Conservation (phyloP, 2,888 invertebrate species). For the Leistus spinibarbis region DNA sequence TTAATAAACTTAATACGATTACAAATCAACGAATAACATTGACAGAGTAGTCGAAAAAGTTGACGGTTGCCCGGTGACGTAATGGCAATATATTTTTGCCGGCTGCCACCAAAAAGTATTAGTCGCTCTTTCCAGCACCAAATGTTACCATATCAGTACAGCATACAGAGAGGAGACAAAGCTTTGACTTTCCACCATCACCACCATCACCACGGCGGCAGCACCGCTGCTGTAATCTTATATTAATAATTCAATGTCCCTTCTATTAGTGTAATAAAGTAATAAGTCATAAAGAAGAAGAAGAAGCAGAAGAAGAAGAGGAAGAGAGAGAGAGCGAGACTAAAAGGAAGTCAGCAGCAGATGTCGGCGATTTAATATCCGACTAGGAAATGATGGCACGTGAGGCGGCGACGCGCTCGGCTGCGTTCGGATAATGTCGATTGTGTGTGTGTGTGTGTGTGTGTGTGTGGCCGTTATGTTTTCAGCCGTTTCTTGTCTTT, state of each 20-base stretch:
- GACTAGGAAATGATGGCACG: neutral
- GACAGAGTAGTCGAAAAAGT: neutral
- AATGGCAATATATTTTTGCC: slow-evolving; percentile 46
- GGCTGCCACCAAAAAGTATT: slow-evolving; percentile 7
- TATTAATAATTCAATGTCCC: slow-evolving; percentile 60
- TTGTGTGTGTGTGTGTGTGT: neutral
- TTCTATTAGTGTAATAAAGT: slow-evolving; percentile 60
- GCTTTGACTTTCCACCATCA: slow-evolving; percentile 46
- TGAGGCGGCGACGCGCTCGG: slow-evolving; percentile 45
- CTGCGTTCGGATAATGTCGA: slow-evolving; percentile 38
- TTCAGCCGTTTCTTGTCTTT: no score
- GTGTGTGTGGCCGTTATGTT: no score
- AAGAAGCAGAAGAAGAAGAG: no score
- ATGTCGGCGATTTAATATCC: slow-evolving; percentile 58
- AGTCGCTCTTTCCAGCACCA: slow-evolving; percentile 6
- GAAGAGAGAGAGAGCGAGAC: slow-evolving; percentile 9
- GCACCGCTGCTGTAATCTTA: slow-evolving; percentile 53
- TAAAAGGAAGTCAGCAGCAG: slow-evolving; percentile 50
- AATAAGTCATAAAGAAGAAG: slow-evolving; percentile 56
- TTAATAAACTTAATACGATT: no score
- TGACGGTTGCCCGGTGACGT: slow-evolving; percentile 38
- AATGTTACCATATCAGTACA: slow-evolving; percentile 6
- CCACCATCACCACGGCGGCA: slow-evolving; percentile 45
- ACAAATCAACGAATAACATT: neutral
- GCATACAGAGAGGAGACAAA: slow-evolving; percentile 1